Evolutionary conservation across 2,113 vertebrate species (phyloP).

Genomic region (Heterocephalus glaber): DNA sequence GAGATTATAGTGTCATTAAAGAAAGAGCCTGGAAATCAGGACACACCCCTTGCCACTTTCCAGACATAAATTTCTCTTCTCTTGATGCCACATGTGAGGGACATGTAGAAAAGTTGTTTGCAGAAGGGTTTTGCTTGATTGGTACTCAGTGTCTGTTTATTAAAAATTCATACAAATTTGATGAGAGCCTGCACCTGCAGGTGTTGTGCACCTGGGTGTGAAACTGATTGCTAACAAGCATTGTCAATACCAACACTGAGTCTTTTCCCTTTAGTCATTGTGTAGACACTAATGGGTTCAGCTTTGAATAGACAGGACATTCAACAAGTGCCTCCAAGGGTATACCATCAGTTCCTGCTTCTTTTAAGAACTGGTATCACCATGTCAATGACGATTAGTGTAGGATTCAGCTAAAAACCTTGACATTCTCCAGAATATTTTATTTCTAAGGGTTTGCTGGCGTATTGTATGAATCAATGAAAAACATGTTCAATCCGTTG

Average conservation of each 20-base stretch:
- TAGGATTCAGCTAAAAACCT: neutral
- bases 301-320: neutral
- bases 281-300: neutral
- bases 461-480: neutral
- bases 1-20: neutral
- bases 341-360: rapidly evolving
- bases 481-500: no score
- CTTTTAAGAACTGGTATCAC: neutral
- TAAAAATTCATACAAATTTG: neutral
- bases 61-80: neutral
- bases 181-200: neutral
- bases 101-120: neutral
- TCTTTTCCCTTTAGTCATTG: neutral
- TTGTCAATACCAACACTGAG: neutral
- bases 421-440: neutral
- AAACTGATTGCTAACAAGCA: neutral
- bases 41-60: neutral
- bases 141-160: neutral
- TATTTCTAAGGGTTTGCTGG: neutral
- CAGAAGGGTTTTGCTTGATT: neutral
- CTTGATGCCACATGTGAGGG: neutral
- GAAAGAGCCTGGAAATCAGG: neutral
- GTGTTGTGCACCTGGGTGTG: neutral
- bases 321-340: neutral
- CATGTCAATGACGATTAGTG: rapidly evolving